Evolutionary conservation across 2,888 invertebrate species (phyloP).

Genomic region (Tolmerus cingulatus): DNA sequence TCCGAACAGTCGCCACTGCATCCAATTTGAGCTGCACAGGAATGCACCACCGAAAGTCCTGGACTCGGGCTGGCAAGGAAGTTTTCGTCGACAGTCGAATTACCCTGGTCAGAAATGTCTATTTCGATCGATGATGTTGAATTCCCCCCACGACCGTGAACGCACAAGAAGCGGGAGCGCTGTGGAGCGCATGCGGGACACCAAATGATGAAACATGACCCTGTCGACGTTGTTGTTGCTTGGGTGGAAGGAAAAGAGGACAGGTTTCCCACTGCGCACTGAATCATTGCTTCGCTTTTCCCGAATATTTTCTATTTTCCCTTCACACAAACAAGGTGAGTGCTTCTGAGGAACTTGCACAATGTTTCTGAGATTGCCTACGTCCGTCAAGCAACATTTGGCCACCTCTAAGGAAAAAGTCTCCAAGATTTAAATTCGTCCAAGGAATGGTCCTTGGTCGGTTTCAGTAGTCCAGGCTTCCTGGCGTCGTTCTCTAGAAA

Average conservation of each 20-base stretch:
- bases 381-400: neutral
- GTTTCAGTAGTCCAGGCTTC: neutral
- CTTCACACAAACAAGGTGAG: neutral
- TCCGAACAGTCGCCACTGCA: neutral
- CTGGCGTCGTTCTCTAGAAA: neutral
- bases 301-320: neutral
- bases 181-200: constrained; percentile 48
- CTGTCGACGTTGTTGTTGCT: constrained; percentile 35
- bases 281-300: constrained; percentile 1
- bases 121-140: constrained; percentile 47
- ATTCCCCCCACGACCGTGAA: constrained; percentile 44
- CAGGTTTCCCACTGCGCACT: constrained; percentile 18
- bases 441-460: neutral
- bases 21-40: neutral
- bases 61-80: neutral
- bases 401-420: neutral
- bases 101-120: constrained; percentile 42
- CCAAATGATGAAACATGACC: constrained; percentile 41
- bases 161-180: constrained; percentile 37
- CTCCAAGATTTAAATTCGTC: neutral
- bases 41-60: neutral
- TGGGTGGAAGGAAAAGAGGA: neutral
- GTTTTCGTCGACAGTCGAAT: neutral
- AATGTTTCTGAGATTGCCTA: constrained; percentile 14
- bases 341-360: constrained; percentile 1